Evolutionary conservation across 2,113 vertebrate species (phyloP).

Genomic region (Enhydra lutris): DNA sequence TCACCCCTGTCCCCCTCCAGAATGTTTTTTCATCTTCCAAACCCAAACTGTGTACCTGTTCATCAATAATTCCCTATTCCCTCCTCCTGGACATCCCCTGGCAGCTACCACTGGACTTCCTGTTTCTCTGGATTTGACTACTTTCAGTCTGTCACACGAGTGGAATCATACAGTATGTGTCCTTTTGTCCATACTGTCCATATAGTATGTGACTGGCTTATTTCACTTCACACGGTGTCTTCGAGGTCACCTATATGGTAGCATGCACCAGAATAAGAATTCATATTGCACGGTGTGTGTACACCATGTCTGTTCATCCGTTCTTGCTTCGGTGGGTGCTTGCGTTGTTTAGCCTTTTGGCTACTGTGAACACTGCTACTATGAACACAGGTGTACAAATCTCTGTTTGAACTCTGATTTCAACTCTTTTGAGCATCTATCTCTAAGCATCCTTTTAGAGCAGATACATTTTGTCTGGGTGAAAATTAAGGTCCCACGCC

Average conservation of each 20-base stretch:
- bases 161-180: not conserved
- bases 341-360: not conserved
- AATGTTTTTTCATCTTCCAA: not conserved
- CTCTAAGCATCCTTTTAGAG: not conserved
- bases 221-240: not conserved
- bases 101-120: not conserved
- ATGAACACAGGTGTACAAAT: not conserved
- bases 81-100: too few species aligned
- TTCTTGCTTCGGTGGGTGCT: not conserved
- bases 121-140: not conserved
- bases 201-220: not conserved
- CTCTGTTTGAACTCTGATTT: not conserved
- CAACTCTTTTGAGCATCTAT: not conserved
- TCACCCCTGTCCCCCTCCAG: not conserved
- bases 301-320: not conserved
- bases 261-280: not conserved
- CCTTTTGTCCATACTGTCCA: not conserved
- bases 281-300: not conserved
- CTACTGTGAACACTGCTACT: not conserved
- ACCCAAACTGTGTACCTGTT: not conserved
- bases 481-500: not conserved
- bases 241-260: not conserved
- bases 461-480: not conserved
- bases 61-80: not conserved
- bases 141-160: not conserved